Evolutionary conservation across 2,797 vertebrate genomes (phyloP).

Genomic region (Cercopithecus diana): DNA sequence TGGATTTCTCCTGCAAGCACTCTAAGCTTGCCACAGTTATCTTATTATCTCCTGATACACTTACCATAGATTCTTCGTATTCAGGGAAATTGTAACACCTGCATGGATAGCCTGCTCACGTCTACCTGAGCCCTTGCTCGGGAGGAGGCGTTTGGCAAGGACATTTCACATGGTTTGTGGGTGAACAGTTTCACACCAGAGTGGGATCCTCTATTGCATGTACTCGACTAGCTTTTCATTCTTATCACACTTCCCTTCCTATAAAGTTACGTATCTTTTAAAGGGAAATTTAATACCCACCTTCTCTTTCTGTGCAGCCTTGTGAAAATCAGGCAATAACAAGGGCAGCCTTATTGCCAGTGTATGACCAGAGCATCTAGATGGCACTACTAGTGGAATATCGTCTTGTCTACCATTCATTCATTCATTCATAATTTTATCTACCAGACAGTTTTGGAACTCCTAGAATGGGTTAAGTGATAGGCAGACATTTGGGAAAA

Average conservation of each 20-base stretch:
- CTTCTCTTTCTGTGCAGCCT: background rate
- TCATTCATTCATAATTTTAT: background rate
- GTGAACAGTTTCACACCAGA: background rate
- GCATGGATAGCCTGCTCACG: background rate
- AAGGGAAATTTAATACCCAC: slow-evolving; percentile 41
- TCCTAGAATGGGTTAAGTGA: background rate
- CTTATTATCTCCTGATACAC: background rate
- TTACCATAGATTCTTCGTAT: background rate
- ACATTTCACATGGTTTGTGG: background rate
- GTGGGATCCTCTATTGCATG: background rate
- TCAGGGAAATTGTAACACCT: slow-evolving; percentile 19
- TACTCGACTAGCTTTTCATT: background rate
- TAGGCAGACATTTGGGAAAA: background rate
- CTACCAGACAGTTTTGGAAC: background rate
- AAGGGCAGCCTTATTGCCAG: background rate
- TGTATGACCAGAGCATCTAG: background rate
- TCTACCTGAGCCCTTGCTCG: background rate
- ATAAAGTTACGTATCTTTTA: slow-evolving; percentile 55
- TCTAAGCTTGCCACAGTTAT: background rate
- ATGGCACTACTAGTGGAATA: background rate
- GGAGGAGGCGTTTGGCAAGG: background rate
- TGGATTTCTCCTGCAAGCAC: background rate
- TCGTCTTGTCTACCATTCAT: background rate
- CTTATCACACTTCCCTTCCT: slow-evolving; percentile 67
- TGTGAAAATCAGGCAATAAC: background rate